phyloP scores from a whole-genome alignment of 2,888 invertebrate genomes.

The Limnephilus marmoratus region DNA sequence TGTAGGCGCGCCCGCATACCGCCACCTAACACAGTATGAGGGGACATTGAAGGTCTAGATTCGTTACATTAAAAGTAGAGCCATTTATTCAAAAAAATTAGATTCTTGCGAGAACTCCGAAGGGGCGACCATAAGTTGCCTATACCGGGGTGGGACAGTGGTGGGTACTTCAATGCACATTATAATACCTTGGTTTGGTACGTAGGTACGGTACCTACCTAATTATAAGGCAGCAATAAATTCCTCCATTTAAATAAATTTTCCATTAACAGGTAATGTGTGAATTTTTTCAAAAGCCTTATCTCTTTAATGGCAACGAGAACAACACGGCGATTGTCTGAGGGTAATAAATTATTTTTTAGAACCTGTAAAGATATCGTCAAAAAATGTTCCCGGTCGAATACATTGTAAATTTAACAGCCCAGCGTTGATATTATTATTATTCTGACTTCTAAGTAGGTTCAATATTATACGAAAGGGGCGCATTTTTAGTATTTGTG shows the following conservation, averaged over 20 bases:
- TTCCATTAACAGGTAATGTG: slow-evolving; percentile 47
- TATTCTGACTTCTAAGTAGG: not conserved
- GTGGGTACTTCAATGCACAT: too few relatives aligned
- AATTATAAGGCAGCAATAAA: slow-evolving; percentile 2
- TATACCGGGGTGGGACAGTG: too few relatives aligned
- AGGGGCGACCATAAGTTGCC: too few relatives aligned
- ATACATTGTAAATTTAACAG: not conserved
- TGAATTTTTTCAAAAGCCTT: slow-evolving; percentile 27
- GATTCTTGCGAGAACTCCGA: too few relatives aligned
- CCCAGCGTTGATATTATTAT: not conserved
- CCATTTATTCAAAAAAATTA: too few relatives aligned
- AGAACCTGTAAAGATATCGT: not conserved
- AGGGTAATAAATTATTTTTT: slow-evolving; percentile 9
- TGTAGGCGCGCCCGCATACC: too few relatives aligned
- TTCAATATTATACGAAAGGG: not conserved
- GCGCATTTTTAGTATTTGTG: not conserved
- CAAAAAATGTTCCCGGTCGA: not conserved
- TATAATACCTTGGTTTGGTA: not conserved
- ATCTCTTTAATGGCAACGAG: slow-evolving; percentile 16
- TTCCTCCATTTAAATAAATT: slow-evolving; percentile 32
- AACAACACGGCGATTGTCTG: not conserved
- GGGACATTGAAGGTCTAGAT: too few relatives aligned
- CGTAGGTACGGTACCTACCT: not conserved
- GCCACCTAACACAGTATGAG: too few relatives aligned
- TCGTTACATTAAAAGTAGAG: too few relatives aligned